These are phyloP conservation scores for Caranx melampygus DNA, from an alignment of 2,113 vertebrate species.

Conservation along the genomic window DNA sequence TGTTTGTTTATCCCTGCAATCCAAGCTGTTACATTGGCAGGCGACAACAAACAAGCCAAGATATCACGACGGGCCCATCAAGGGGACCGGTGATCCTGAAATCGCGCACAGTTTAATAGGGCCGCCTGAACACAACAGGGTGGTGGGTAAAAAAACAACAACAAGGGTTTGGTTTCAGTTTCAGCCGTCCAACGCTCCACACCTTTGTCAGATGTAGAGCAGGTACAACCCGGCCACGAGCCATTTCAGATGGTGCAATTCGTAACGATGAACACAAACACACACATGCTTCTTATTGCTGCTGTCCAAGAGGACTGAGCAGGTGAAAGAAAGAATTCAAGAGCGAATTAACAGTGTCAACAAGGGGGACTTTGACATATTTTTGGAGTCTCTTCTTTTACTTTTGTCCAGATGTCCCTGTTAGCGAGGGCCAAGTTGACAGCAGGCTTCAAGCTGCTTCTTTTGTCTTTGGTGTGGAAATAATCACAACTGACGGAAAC, in stretches of 20 bases:
- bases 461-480: neutral
- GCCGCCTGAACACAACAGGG: neutral
- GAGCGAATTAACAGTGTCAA: neutral
- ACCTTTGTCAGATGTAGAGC: neutral
- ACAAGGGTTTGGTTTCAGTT: neutral
- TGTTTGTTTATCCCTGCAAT: slow-evolving; percentile 66
- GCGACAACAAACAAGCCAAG: slow-evolving; percentile 48
- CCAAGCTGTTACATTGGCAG: slow-evolving; percentile 78
- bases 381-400: slow-evolving; percentile 2
- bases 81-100: slow-evolving; percentile 35
- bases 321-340: neutral
- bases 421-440: neutral
- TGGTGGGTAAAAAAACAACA: neutral
- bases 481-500: neutral
- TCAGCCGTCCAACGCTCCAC: neutral
- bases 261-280: slow-evolving; percentile 3
- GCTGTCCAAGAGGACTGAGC: neutral
- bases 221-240: slow-evolving; percentile 25
- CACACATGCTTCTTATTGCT: slow-evolving; percentile 16
- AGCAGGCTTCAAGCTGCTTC: neutral
- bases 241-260: neutral
- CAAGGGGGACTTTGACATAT: slow-evolving; percentile 20
- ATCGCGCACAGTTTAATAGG: slow-evolving; percentile 2
- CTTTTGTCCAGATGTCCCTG: neutral
- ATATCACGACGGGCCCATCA: slow-evolving; percentile 50